Percentiles rank a stretch among this genome's conserved stretches.
Evolutionary conservation across 2,797 vertebrate genomes (phyloP).

Genomic region (Amniataba percoides): DNA sequence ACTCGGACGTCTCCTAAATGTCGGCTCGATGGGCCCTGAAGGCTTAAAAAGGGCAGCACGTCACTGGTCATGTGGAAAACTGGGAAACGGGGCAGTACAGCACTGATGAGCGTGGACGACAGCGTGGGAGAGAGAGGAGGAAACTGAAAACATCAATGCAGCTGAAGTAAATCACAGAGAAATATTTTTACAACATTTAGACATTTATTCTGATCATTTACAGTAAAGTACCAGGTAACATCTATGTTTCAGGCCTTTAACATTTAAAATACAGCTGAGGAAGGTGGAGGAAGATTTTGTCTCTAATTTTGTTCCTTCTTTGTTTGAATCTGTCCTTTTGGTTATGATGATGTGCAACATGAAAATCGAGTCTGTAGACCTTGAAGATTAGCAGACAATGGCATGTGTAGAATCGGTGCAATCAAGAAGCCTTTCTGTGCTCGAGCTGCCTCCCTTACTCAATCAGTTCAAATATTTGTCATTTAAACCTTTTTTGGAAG

Average conservation of each 20-base stretch:
- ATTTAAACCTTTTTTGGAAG: background rate
- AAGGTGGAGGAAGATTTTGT: background rate
- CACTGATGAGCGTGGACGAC: slow-evolving; percentile 44
- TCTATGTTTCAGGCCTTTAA: background rate
- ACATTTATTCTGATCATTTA: background rate
- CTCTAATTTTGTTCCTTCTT: too few species aligned
- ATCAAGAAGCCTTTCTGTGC: background rate
- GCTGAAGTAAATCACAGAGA: background rate
- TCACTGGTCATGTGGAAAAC: slow-evolving; percentile 40
- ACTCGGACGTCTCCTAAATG: slow-evolving; percentile 11
- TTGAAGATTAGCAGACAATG: background rate
- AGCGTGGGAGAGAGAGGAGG: background rate
- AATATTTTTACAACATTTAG: background rate
- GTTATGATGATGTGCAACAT: background rate
- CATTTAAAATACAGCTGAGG: background rate
- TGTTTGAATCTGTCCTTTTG: background rate
- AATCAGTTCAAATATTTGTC: background rate
- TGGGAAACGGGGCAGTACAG: background rate
- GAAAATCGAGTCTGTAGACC: background rate
- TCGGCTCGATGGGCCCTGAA: background rate
- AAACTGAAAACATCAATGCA: background rate
- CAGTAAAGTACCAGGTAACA: background rate
- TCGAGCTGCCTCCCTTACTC: background rate
- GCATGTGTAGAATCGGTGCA: background rate
- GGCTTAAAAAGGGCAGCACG: slow-evolving; percentile 26